Evolutionary conservation across 2,113 vertebrate genomes (phyloP), one percentile per base, ranked within the genome.

Genomic region (Lepus europaeus): DNA sequence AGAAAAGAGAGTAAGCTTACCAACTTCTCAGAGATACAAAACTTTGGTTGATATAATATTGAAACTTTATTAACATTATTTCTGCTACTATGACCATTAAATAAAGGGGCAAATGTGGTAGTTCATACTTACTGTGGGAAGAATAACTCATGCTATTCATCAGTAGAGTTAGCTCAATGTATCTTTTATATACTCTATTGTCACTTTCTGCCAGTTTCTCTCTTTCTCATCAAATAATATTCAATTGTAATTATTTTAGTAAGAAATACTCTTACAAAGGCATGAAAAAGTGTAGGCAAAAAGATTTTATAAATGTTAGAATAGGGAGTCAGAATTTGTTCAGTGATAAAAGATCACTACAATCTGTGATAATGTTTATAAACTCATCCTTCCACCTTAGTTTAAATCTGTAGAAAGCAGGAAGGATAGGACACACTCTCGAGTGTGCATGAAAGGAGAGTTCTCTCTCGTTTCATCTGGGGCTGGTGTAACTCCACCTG

Each of bases 141-240:
- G 76, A 66, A 22, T 53, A 64, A 22, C 23, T 87, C 72, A 20
- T 73, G 61, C 17, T 36, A n/a, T 66, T 16, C 25, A 64, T 72
- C 16, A 36, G 53, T 45, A 87, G 31, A 82, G 72, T 36, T 72
- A 83, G 14, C 0, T 33, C 39, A 29, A 6, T 29, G 19, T 80
- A 8, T 2, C 49, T 90, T 64, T 33, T 49, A 6, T 27, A 22
- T 0, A 27, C 3, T 13, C n/a, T 53, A 22, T 9, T 29, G 36
- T 76, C 25, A 85, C 36, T 36, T 90, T 31, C 17, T 53, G 12
- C 31, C 2, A 3, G 39, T 36, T 84, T 49, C 76, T 13, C 33
- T 90, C 22, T 81, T 80, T 95, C 51, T 90, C n/a, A 90, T 19
- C 70, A 69, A 74, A 66, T 17, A 87, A 73, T 39, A 61, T 89